These are phyloP conservation scores for Rhineura floridana DNA, from an alignment of 2,113 vertebrate species.

Conservation along the genomic window DNA sequence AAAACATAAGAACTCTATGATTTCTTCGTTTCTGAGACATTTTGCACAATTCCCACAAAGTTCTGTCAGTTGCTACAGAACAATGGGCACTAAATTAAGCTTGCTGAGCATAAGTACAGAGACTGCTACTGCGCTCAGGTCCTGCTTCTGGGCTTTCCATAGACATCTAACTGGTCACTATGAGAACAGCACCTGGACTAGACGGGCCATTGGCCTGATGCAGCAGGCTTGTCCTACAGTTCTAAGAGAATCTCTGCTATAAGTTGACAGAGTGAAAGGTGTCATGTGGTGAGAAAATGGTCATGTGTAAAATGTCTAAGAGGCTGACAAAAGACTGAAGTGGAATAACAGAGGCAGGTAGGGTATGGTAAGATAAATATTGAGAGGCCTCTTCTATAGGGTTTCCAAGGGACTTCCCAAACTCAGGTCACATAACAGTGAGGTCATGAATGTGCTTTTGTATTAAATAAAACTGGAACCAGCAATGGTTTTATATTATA, in stretches of 20 bases:
- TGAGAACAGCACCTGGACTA: too few species aligned
- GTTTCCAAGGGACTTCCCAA: background rate
- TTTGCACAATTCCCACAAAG: background rate
- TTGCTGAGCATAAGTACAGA: background rate
- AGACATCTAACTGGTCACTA: too few species aligned
- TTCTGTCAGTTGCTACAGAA: background rate
- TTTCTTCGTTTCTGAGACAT: background rate
- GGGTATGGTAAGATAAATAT: background rate
- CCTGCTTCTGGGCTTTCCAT: too few species aligned
- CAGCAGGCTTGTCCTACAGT: background rate
- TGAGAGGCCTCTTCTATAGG: background rate
- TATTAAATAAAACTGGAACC: background rate
- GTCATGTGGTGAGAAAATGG: background rate
- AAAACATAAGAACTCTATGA: background rate
- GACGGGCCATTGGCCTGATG: too few species aligned
- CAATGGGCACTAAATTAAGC: background rate
- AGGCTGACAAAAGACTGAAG: background rate
- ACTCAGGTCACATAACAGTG: background rate
- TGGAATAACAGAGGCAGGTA: background rate
- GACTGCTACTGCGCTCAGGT: too few species aligned
- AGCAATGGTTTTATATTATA: background rate
- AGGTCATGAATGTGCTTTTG: background rate
- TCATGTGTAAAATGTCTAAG: background rate
- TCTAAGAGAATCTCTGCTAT: background rate
- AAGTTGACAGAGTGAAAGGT: background rate